Base-by-base conservation (phyloP, 2,888 invertebrate genomes). In the Mechanitis messenoides region DNA sequence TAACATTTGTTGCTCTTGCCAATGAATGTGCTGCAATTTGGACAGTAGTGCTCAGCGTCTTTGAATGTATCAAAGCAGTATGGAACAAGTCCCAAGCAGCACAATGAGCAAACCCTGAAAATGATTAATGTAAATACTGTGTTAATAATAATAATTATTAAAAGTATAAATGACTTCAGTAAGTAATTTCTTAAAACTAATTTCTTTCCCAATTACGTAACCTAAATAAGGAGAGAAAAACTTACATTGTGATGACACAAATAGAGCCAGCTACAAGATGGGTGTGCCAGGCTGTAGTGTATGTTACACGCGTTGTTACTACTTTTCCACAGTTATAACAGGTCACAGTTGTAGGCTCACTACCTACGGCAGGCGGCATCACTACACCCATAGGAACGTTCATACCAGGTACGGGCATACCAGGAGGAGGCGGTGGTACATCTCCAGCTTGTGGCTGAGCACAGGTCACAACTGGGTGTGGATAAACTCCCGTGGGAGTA, bases 11-110 rank as follows among this genome's bases (percentile, higher is more conserved):
- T 85, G 70, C 80, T 83, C 81, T 89, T 90, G 45, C 89, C 89
- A 72, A 90, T 83, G 68, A 87, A 90, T 65, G 84, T 81, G 74
- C 87, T 90, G 78, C 90, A 90, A 71, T 88, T 87, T 55, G 90
- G 90, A 65, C 90, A 89, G 67, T 90, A 90, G 71, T 90, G 90
- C 68, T 89, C 90, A 11, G 89, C 89, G 79, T 90, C 89, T 71
- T 89, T 90, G 74, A 89, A 90, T 66, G 88, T 83, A 68, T 90
- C 90, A 59, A 89, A 89, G 79, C 90, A 89, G 75, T 90, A 90
- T 46, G 90, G 89, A 63, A 90, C 76, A 62, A 90, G 78, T 31
- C 90, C 90, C 58, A 90, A 76, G 72, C 90, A 90, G 81, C 90
- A 90, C 57, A 90, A 73, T 35, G 90, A 89, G 71, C 89, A 90